These are phyloP conservation scores for Megaceryle alcyon DNA, from an alignment of 2,797 vertebrate species.

Conservation along the genomic window DNA sequence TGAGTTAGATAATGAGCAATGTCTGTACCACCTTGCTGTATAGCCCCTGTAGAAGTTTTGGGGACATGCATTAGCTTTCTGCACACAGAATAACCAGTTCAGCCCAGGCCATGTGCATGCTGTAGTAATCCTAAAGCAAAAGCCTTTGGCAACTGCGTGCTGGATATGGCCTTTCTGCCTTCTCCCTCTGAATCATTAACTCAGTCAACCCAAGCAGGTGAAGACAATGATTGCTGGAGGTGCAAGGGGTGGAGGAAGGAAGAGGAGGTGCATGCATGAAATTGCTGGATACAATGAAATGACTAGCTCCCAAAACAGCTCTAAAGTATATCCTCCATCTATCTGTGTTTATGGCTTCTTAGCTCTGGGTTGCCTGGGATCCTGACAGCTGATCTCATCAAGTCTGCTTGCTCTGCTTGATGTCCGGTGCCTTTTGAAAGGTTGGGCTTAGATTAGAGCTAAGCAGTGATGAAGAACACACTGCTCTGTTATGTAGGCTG, in stretches of 20 bases:
- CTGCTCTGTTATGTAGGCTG: not conserved
- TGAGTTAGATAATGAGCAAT: not conserved
- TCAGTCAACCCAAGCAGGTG: not conserved
- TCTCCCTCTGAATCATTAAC: not conserved
- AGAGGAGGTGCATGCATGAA: not conserved
- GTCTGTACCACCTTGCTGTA: not conserved
- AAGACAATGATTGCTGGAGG: not conserved
- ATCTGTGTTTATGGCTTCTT: not conserved
- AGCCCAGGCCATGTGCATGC: not conserved
- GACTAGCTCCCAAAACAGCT: not conserved
- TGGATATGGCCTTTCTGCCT: not conserved
- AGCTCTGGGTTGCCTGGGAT: not conserved
- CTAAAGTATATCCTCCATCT: not conserved
- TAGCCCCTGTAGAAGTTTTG: not conserved
- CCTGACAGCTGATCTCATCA: not conserved
- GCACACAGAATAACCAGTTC: not conserved
- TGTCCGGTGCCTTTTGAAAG: not conserved
- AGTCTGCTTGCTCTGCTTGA: not conserved
- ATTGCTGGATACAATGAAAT: not conserved
- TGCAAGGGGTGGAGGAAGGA: not conserved
- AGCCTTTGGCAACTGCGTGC: not conserved
- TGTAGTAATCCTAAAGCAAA: not conserved
- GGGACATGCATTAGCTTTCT: not conserved
- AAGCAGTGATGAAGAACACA: not conserved
- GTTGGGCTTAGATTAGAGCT: not conserved